Percentiles rank a stretch among this genome's conserved stretches.
Conservation (phyloP, 2,113 vertebrate genomes). For the Malaclemys terrapin region DNA sequence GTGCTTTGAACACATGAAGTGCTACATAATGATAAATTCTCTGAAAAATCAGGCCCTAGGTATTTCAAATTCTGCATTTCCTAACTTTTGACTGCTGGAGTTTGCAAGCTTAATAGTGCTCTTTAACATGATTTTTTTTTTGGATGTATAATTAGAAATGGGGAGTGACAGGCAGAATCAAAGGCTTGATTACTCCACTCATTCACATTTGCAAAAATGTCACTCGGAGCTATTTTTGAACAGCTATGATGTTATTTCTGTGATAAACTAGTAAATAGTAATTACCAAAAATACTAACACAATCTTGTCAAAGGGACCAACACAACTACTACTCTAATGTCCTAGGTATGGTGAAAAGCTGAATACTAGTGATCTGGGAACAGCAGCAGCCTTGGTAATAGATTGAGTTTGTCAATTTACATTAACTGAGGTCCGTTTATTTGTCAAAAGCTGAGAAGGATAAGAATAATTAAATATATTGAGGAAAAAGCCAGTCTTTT, state of each 20-base stretch:
- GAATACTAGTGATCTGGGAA: background rate
- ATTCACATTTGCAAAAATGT: too few relatives aligned
- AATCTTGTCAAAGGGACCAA: too few relatives aligned
- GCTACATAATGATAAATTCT: background rate
- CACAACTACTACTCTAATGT: background rate
- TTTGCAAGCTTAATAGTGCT: constrained; percentile 21
- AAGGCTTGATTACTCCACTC: too few relatives aligned
- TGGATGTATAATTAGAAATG: too few relatives aligned
- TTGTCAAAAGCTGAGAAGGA: constrained; percentile 35
- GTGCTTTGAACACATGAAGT: too few relatives aligned
- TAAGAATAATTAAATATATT: constrained; percentile 15
- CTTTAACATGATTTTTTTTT: background rate
- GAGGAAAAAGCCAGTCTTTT: constrained; percentile 28
- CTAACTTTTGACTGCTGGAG: constrained; percentile 26
- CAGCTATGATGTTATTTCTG: too few relatives aligned
- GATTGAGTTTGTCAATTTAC: constrained; percentile 9
- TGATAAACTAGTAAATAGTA: too few relatives aligned
- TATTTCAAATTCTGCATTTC: constrained; percentile 17
- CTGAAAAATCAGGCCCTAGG: background rate
- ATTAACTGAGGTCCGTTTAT: constrained; percentile 1
- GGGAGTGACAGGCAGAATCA: too few relatives aligned
- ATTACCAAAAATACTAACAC: too few relatives aligned
- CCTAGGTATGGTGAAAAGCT: background rate
- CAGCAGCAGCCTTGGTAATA: background rate
- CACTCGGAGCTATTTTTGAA: too few relatives aligned